These are phyloP conservation scores for Strigops habroptila DNA, from an alignment of 2,113 vertebrate species.

Conservation along the genomic window DNA sequence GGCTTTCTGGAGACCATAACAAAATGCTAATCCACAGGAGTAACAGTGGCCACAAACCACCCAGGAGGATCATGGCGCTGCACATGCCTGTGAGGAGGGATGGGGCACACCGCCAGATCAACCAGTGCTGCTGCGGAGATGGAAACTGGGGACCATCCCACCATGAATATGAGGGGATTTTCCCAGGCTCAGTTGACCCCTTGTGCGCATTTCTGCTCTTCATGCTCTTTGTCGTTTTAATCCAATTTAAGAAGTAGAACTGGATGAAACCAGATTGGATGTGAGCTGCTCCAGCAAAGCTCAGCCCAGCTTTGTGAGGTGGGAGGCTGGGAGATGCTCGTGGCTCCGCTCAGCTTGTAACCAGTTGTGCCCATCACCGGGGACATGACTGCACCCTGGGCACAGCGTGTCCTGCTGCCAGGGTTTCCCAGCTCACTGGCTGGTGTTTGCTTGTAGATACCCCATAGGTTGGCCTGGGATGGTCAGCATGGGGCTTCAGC, in stretches of 20 bases:
- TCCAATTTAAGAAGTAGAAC: neutral
- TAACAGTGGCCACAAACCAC: neutral
- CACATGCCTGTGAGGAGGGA: rapidly evolving
- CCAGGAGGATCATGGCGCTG: neutral
- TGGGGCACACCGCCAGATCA: neutral
- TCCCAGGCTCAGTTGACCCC: neutral
- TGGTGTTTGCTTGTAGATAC: neutral
- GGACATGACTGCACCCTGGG: neutral
- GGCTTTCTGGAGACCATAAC: neutral
- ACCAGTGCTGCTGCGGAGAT: rapidly evolving
- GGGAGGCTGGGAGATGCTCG: neutral
- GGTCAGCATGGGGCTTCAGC: neutral
- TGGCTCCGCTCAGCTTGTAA: rapidly evolving
- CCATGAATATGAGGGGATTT: rapidly evolving
- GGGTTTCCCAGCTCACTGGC: neutral
- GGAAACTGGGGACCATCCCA: neutral
- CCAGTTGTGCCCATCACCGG: rapidly evolving
- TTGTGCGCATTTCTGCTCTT: neutral
- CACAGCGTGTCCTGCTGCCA: neutral
- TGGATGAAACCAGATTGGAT: neutral
- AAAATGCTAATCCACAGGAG: slow-evolving; percentile 3
- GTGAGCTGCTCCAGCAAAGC: neutral
- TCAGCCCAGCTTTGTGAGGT: rapidly evolving
- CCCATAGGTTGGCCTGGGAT: neutral
- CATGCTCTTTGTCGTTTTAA: neutral